These are phyloP conservation scores for Drosophila ercepeae DNA, from an alignment of 1,140 invertebrate genomes.

Conservation along the genomic window DNA sequence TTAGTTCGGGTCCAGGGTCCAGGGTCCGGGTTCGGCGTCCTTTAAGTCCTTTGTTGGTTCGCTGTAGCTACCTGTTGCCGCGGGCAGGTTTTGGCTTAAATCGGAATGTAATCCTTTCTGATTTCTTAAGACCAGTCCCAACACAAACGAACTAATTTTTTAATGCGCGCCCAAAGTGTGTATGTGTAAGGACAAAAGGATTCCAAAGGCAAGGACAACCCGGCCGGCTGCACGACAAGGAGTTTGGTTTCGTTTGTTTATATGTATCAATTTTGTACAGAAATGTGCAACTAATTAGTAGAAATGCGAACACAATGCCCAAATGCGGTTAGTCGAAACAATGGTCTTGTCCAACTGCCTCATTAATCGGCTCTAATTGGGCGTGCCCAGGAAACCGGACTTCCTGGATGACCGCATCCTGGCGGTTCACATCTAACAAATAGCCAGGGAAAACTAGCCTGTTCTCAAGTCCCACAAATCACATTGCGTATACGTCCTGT, in stretches of 20 bases:
- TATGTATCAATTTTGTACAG: background rate
- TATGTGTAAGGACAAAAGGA: slow-evolving; percentile 12
- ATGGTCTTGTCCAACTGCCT: slow-evolving; percentile 26
- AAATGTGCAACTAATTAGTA: slow-evolving; percentile 66
- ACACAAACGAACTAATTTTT: slow-evolving; percentile 62
- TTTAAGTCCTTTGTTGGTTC: slow-evolving; percentile 44
- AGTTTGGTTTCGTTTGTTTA: slow-evolving; percentile 3
- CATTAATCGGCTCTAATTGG: slow-evolving; percentile 60
- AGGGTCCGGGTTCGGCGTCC: background rate
- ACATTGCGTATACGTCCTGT: slow-evolving; percentile 10
- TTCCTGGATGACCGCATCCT: slow-evolving; percentile 46
- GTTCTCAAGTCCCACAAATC: slow-evolving; percentile 3
- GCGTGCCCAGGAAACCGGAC: slow-evolving; percentile 38
- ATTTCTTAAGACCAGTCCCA: slow-evolving; percentile 58
- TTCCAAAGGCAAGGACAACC: slow-evolving; percentile 9
- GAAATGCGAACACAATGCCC: slow-evolving; percentile 54
- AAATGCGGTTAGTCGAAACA: slow-evolving; percentile 13
- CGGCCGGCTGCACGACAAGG: slow-evolving; percentile 18
- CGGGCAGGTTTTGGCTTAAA: slow-evolving; percentile 29
- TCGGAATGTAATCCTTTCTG: slow-evolving; percentile 63
- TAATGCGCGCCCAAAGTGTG: slow-evolving; percentile 50
- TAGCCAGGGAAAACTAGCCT: slow-evolving; percentile 2
- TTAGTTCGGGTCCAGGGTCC: slow-evolving; percentile 49
- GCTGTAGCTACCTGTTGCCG: slow-evolving; percentile 59
- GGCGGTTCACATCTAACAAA: slow-evolving; percentile 9